Evolutionary conservation across 2,888 invertebrate genomes (phyloP).

Genomic region (Julus scandinavius): DNA sequence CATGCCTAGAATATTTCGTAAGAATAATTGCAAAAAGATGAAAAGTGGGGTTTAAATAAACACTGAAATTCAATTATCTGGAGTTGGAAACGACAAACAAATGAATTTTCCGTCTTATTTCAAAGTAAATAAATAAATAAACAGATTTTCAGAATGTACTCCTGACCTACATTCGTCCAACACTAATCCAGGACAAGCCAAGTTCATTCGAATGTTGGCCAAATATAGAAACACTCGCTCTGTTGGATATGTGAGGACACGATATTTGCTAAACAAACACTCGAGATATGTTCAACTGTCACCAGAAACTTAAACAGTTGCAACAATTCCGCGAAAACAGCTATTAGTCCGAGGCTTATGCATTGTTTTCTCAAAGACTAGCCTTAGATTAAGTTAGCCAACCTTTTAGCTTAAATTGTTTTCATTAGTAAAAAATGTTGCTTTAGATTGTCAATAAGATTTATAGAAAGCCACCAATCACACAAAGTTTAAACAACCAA

Average conservation of each 20-base stretch:
- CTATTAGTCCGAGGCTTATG: background rate
- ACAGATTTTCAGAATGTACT: background rate
- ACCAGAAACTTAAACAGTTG: background rate
- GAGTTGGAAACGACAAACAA: background rate
- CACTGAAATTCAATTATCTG: background rate
- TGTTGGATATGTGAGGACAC: background rate
- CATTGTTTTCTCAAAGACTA: background rate
- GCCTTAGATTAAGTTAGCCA: background rate
- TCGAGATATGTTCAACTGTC: background rate
- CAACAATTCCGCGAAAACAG: background rate
- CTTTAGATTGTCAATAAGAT: background rate
- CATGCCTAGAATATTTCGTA: background rate
- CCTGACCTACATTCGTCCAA: conserved; percentile 25
- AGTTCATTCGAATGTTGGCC: background rate
- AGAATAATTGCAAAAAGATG: background rate
- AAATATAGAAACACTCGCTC: background rate
- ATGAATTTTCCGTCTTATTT: background rate
- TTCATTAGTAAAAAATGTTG: background rate
- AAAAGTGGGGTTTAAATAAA: background rate
- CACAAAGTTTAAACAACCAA: background rate
- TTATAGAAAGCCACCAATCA: background rate
- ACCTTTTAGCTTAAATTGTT: background rate
- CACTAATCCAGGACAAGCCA: background rate
- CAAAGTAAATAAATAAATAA: background rate
- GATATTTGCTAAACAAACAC: background rate